Evolutionary conservation across 2,797 vertebrate species (phyloP), one percentile per base, ranked within the genome.

Genomic region (Micrastur ruficollis): DNA sequence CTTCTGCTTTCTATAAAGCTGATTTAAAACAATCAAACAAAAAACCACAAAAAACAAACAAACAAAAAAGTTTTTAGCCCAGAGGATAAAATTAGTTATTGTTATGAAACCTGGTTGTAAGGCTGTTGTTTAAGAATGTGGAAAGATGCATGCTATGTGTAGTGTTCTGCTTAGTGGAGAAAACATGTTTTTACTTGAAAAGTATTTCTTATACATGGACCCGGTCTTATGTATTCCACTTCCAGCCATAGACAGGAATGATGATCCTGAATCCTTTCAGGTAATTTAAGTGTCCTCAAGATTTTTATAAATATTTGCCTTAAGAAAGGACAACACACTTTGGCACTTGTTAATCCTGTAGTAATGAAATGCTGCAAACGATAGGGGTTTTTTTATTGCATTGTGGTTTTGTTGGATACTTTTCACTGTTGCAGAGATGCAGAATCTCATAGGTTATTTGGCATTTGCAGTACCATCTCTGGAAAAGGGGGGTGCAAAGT

Each of bases 151-250:
- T 0, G 2, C 47, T 92, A 18, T 0, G 0, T 92, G 40, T 81
- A 66, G 14, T 23, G 32, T 89, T 94, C 32, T 55, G 29, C 71
- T 87, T 76, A 58, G 67, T 62, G 81, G 19, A 63, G 79, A 75
- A 89, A 82, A 71, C 20, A 25, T 23, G 27, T 67, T 89, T 95
- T 90, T 63, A 92, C 47, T 84, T 86, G 81, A 84, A 38, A 90
- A 67, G 7, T 62, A 6, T 36, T 90, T 90, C 79, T 91, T 47
- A 9, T 73, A 73, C 1, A 1, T 73, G 70, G 42, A 66, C 22
- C 10, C 1, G 6, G 46, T 80, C 12, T 49, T 75, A 26, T 0
- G 18, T 92, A 63, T 82, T 61, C 29, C 5, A 29, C 17, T 94
- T 82, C 4, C 14, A 78, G 49, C 22, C 3, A 6, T 29, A 70